These are phyloP conservation scores for Pao palembangensis DNA, from an alignment of 2,113 vertebrate species.

Conservation along the genomic window DNA sequence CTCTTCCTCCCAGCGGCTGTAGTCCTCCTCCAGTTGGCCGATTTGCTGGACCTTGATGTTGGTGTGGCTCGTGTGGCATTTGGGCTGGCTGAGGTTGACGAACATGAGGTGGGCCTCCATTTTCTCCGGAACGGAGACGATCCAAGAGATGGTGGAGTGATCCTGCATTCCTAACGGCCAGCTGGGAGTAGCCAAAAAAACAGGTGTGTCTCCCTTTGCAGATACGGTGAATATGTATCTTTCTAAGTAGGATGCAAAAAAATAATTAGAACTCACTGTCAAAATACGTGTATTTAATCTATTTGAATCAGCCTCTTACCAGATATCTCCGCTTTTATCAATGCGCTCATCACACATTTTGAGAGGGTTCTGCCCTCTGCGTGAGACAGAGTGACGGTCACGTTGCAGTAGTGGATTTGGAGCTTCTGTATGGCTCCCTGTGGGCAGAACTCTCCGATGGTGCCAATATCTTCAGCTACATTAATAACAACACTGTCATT, in stretches of 20 bases:
- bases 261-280: background rate
- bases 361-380: slow-evolving; percentile 32
- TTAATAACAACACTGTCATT: slow-evolving; percentile 76
- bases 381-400: slow-evolving; percentile 74
- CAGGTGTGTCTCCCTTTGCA: slow-evolving; percentile 60
- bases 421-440: slow-evolving; percentile 80
- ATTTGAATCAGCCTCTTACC: slow-evolving; percentile 67
- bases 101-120: slow-evolving; percentile 77
- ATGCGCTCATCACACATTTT: slow-evolving; percentile 66
- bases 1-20: slow-evolving; percentile 79
- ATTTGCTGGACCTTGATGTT: slow-evolving; percentile 73
- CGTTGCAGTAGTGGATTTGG: slow-evolving; percentile 77
- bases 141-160: slow-evolving; percentile 82
- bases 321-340: slow-evolving; percentile 75
- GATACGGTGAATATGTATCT: slow-evolving; percentile 80
- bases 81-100: slow-evolving; percentile 70
- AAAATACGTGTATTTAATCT: background rate
- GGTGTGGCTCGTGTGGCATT: slow-evolving; percentile 73
- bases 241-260: slow-evolving; percentile 67
- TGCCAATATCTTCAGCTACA: slow-evolving; percentile 49
- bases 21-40: slow-evolving; percentile 33
- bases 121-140: slow-evolving; percentile 70
- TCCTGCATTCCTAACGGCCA: slow-evolving; percentile 76
- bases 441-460: slow-evolving; percentile 82
- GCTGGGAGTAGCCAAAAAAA: slow-evolving; percentile 80